phyloP scores from a whole-genome alignment of 2,113 vertebrate species.

The Gorilla gorilla region DNA sequence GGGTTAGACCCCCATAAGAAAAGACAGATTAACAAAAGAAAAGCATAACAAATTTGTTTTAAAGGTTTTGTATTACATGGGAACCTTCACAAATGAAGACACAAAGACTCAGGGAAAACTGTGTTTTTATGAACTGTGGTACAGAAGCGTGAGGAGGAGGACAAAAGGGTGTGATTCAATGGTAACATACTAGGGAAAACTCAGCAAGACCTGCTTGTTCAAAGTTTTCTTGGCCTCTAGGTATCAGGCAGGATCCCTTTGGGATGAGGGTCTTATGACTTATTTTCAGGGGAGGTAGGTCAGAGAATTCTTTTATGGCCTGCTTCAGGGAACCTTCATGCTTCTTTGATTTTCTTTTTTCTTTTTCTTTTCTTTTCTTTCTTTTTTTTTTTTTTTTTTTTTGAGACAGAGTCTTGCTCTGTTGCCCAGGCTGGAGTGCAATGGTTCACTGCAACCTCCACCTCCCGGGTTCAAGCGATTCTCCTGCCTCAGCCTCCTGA shows the following conservation, averaged over 20 bases:
- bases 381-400: too few species aligned
- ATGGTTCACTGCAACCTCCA: too few species aligned
- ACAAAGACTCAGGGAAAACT: neutral
- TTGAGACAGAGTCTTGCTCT: too few species aligned
- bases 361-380: too few species aligned
- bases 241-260: neutral
- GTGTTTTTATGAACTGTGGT: neutral
- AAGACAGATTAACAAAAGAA: neutral
- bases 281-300: neutral
- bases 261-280: neutral
- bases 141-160: neutral
- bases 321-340: neutral
- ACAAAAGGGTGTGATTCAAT: neutral
- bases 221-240: neutral
- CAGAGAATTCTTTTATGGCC: neutral
- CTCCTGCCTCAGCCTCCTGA: too few species aligned
- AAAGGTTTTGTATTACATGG: neutral
- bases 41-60: neutral
- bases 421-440: too few species aligned
- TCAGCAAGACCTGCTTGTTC: neutral
- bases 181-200: neutral
- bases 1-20: neutral
- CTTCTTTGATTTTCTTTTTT: neutral
- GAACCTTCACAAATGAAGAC: neutral
- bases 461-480: too few species aligned